Evolutionary conservation across 2,113 vertebrate species (phyloP).

Genomic region (Dascyllus trimaculatus): DNA sequence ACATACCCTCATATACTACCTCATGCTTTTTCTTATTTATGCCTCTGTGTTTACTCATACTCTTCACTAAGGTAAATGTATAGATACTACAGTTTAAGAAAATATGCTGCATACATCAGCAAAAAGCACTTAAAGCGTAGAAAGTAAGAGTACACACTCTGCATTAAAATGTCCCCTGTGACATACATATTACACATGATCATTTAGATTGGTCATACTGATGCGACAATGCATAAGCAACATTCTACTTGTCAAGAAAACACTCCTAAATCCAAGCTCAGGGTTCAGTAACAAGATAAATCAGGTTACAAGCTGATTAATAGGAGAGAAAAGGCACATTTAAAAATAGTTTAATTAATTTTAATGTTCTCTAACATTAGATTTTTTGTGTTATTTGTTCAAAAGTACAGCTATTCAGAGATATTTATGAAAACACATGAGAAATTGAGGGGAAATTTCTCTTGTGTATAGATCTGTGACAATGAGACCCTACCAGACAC

Average conservation of each 20-base stretch:
- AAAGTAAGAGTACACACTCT: neutral
- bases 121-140: neutral
- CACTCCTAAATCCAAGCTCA: no score
- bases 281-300: no score
- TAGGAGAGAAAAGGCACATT: no score
- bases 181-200: neutral
- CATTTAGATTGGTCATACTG: neutral
- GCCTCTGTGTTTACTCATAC: neutral
- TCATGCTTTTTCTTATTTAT: neutral
- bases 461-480: no score
- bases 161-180: neutral
- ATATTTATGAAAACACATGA: no score
- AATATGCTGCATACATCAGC: neutral
- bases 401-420: no score
- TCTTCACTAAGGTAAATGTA: neutral
- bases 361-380: no score
- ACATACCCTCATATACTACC: neutral
- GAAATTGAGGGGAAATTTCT: no score
- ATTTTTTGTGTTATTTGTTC: no score
- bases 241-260: neutral
- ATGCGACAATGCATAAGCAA: neutral
- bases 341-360: no score
- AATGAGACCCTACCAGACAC: no score
- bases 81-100: neutral
- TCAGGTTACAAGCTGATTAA: no score